A percentile compares a stretch with the other conserved stretches of the same genome.
Conservation (phyloP, 1,140 invertebrate genomes). For the Ceratosolen solmsi region DNA sequence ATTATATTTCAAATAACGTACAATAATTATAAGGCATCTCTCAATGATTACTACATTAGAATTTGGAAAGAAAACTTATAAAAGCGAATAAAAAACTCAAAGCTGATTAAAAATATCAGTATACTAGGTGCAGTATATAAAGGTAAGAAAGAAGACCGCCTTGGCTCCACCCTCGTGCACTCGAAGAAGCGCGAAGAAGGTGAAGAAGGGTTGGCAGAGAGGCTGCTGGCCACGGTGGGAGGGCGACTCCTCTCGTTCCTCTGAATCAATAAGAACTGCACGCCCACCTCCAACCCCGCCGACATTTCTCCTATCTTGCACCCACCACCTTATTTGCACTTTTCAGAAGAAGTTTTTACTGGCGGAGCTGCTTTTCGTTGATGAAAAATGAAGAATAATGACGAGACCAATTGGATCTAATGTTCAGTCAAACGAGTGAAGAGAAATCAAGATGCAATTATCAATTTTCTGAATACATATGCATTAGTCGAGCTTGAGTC, state of each 20-base stretch:
- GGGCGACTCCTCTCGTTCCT: constrained; percentile 53
- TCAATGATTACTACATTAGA: too few relatives aligned
- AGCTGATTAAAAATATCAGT: background rate
- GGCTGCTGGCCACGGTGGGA: constrained; percentile 53
- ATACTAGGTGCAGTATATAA: constrained; percentile 12
- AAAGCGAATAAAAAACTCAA: too few relatives aligned
- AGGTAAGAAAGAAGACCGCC: constrained; percentile 15
- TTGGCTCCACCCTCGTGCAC: background rate
- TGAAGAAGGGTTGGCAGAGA: constrained; percentile 56
- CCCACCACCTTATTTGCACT: background rate
- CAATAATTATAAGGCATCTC: too few relatives aligned
- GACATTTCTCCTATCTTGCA: constrained; percentile 41
- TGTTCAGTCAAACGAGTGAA: too few relatives aligned
- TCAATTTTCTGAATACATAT: too few relatives aligned
- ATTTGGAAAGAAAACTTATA: too few relatives aligned
- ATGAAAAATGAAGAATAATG: too few relatives aligned
- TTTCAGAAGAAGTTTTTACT: background rate
- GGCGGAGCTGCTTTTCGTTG: too few relatives aligned
- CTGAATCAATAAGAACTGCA: constrained; percentile 67
- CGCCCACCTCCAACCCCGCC: constrained; percentile 54
- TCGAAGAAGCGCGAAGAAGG: constrained; percentile 47
- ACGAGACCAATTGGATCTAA: too few relatives aligned
- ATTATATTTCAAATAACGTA: too few relatives aligned
- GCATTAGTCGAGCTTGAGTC: too few relatives aligned
- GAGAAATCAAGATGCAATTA: too few relatives aligned